Base-by-base conservation (phyloP, 2,113 vertebrate species). In the Aythya baeri region DNA sequence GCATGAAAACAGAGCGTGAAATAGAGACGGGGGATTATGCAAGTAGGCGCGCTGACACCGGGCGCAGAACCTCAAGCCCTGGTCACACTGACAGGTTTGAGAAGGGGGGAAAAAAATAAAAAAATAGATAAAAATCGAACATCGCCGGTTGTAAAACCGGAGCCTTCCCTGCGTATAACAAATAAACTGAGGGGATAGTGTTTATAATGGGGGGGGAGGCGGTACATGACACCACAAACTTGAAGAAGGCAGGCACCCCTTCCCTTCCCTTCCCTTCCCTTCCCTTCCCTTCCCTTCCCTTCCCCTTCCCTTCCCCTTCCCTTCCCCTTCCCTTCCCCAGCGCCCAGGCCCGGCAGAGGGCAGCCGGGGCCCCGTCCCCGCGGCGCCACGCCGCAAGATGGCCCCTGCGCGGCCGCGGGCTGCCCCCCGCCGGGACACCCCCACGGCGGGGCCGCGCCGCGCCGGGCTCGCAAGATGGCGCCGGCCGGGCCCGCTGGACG, bases 401-500 rank as follows among this genome's bases (percentile, higher is more conserved):
- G 46, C 46, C 46, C 46, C 46, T 11, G 20, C 21, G 46, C 46
- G 46, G 46, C 46, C 10, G 20, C 46, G 46, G 46, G 46, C 46
- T 49, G 46, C 46, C 21, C 46, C 46, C 46, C 46, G 46, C 41
- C 41, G 41, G 41, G 41, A 41, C 41, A 41, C 41, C 41, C 41
- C 11, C 41, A 41, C 41, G 41, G 41, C 41, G 41, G 12, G 41
- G 41, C 41, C 41, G 12, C 12, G 41, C 41, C 41, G 90, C 83
- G 18, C n/a, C 66, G 80, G 84, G 70, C 86, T 62, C 68, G 66
- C 95, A 98, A 97, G 94, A 98, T 98, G 97, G 97, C 95, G 91
- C 88, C 95, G 86, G 68, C 76, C 61, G 61, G 70, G 82, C 71
- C 88, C 65, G 88, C 76, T 73, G n/a, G 41, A 83, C 80, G 80